phyloP scores from a whole-genome alignment of 2,113 vertebrate species.

The Urocynchramus pylzowi region DNA sequence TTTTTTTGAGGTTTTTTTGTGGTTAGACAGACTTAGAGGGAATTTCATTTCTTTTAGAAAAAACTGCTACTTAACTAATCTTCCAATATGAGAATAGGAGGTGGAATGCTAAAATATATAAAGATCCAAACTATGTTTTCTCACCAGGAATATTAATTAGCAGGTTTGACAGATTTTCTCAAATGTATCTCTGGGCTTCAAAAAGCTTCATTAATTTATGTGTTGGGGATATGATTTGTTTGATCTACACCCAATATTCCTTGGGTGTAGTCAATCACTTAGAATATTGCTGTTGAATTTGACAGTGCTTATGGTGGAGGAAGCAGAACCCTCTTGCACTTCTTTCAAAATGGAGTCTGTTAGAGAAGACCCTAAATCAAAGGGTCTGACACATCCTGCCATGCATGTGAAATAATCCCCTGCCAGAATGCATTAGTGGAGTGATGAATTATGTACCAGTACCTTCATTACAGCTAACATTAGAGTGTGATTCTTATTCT shows the following conservation, averaged over 20 bases:
- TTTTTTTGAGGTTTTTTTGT: not conserved
- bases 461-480: not conserved
- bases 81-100: not conserved
- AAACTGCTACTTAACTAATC: not conserved
- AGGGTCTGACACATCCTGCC: not conserved
- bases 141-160: not conserved
- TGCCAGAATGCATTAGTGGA: constrained; percentile 1
- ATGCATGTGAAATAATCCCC: constrained; percentile 11
- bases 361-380: constrained; percentile 26
- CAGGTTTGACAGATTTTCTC: not conserved
- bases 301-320: not conserved
- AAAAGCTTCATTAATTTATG: not conserved
- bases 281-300: not conserved
- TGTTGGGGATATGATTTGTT: not conserved
- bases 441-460: not conserved
- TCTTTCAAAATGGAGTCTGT: not conserved
- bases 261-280: not conserved
- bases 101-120: not conserved
- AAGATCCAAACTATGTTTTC: not conserved
- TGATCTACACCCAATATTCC: not conserved
- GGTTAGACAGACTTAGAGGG: not conserved
- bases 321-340: not conserved
- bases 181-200: not conserved
- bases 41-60: not conserved
- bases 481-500: not conserved